phyloP scores from a whole-genome alignment of 2,113 vertebrate species.

The Syrrhaptes paradoxus region DNA sequence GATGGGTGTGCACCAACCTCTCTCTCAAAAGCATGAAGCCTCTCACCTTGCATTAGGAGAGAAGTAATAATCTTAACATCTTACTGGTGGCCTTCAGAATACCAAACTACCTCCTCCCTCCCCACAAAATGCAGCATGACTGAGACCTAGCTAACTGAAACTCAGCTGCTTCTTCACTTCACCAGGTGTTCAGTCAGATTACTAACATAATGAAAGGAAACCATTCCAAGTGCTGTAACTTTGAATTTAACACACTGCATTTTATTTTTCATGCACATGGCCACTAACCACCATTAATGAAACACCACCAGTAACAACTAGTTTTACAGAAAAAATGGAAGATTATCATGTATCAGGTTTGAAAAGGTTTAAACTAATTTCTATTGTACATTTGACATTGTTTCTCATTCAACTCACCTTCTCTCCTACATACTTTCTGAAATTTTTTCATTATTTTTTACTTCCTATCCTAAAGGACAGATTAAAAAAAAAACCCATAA shows the following conservation, averaged over 20 bases:
- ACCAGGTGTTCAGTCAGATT: background rate
- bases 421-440: background rate
- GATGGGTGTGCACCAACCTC: background rate
- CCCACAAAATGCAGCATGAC: background rate
- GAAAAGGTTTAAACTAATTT: background rate
- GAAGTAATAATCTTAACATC: background rate
- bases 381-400: background rate
- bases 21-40: background rate
- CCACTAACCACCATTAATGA: background rate
- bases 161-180: background rate
- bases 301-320: background rate
- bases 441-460: background rate
- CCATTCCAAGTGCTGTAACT: background rate
- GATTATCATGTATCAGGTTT: background rate
- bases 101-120: background rate
- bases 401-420: background rate
- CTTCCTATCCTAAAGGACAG: background rate
- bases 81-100: background rate
- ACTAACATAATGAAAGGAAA: background rate
- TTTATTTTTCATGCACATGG: background rate
- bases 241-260: background rate
- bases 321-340: background rate
- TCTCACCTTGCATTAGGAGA: background rate
- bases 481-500: background rate
- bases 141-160: background rate